Conservation (phyloP, 1,140 invertebrate species). For the Drosophila dunni region DNA sequence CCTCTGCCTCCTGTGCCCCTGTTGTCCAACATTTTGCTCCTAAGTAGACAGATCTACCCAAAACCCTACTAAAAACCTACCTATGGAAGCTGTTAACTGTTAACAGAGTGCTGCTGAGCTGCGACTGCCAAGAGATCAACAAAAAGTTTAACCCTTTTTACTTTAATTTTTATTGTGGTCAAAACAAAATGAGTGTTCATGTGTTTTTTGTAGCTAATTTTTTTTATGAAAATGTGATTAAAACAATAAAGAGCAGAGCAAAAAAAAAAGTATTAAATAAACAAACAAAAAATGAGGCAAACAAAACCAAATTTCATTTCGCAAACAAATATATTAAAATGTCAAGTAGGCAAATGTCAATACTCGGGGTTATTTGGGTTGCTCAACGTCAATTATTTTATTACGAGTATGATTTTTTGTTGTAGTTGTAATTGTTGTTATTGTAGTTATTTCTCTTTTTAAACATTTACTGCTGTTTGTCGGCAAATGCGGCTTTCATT, state of each 20-base stretch:
- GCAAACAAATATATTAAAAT: slow-evolving; percentile 72
- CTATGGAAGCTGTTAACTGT: background rate
- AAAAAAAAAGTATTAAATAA: too few species aligned
- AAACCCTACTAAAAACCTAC: background rate
- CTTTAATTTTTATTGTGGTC: slow-evolving; percentile 39
- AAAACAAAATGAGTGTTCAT: slow-evolving; percentile 32
- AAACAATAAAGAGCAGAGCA: slow-evolving; percentile 23
- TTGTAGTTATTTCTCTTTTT: slow-evolving; percentile 38
- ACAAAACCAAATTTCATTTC: slow-evolving; percentile 50
- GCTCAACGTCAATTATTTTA: slow-evolving; percentile 66
- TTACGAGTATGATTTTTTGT: slow-evolving; percentile 54
- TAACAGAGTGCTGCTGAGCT: background rate
- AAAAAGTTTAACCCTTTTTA: slow-evolving; percentile 52
- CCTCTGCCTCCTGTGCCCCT: background rate
- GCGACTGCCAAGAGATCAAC: slow-evolving; percentile 44
- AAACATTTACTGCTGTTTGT: slow-evolving; percentile 17
- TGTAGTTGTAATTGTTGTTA: slow-evolving; percentile 37
- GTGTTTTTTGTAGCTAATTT: background rate
- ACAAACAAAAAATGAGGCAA: background rate
- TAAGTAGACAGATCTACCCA: background rate
- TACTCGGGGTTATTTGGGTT: slow-evolving; percentile 43
- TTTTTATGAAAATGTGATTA: slow-evolving; percentile 48
- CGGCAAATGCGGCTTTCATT: slow-evolving; percentile 51
- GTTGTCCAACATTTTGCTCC: background rate
- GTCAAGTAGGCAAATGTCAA: slow-evolving; percentile 75